Conservation (phyloP, 1,140 invertebrate species). For the Globodera rostochiensis region DNA sequence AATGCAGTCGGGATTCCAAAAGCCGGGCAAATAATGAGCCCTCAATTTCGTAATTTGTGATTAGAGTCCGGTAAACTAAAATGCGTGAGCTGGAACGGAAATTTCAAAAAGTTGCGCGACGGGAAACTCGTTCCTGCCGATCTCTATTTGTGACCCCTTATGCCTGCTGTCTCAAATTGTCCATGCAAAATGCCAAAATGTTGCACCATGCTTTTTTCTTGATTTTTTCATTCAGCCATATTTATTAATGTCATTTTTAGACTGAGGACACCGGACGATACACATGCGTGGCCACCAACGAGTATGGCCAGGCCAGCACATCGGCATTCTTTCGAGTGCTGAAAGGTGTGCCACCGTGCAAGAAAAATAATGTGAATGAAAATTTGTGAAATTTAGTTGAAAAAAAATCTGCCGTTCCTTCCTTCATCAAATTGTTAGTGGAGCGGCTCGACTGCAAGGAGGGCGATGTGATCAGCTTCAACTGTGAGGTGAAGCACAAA, state of each 20-base stretch:
- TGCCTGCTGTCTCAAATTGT: too few species aligned
- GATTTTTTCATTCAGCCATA: too few species aligned
- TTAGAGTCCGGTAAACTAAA: too few species aligned
- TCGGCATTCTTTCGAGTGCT: conserved; percentile 63
- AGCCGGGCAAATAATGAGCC: too few species aligned
- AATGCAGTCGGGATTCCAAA: too few species aligned
- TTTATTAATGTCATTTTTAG: conserved; percentile 2
- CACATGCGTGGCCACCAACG: conserved; percentile 76
- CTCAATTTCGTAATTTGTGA: too few species aligned
- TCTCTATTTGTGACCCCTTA: too few species aligned
- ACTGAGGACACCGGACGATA: conserved; percentile 84
- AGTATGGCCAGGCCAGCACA: conserved; percentile 64
- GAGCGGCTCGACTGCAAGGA: conserved; percentile 46
- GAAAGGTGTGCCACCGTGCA: conserved; percentile 42
- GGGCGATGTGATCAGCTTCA: conserved; percentile 63
- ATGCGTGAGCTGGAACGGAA: too few species aligned
- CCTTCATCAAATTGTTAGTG: conserved; percentile 44
- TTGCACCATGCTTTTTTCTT: too few species aligned
- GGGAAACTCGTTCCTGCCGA: too few species aligned
- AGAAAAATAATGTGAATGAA: neutral
- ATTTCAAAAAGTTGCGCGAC: too few species aligned
- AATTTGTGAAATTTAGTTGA: conserved; percentile 46
- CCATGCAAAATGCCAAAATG: too few species aligned
- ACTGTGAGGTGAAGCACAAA: conserved; percentile 50
- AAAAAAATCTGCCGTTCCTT: conserved; percentile 63